Percentiles rank a stretch among this genome's conserved stretches.
Conservation (phyloP, 2,888 invertebrate species). For the Melanargia galathea region DNA sequence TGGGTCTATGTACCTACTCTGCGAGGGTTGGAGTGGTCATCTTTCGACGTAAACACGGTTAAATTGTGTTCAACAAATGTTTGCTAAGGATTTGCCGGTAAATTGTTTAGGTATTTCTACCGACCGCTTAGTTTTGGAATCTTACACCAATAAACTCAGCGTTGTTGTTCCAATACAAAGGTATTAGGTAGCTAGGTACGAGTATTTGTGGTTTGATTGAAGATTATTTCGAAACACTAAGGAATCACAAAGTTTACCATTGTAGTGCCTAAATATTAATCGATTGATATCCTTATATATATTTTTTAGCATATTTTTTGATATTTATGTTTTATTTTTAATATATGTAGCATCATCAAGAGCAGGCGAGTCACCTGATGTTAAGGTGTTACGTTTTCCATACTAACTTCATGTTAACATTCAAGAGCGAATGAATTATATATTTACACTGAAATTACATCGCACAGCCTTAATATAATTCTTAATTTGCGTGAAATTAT, state of each 20-base stretch:
- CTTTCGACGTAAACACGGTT: conserved; percentile 39
- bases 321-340: no score
- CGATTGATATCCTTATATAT: not conserved
- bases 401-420: no score
- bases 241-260: not conserved
- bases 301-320: not conserved
- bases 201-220: conserved; percentile 3
- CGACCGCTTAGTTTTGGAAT: conserved; percentile 13
- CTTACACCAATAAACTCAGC: conserved; percentile 9
- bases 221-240: not conserved
- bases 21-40: conserved; percentile 46
- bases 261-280: not conserved
- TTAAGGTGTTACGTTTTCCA: no score
- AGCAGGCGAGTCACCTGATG: no score
- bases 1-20: conserved; percentile 43
- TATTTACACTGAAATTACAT: no score
- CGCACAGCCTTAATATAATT: no score
- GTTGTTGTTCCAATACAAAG: not conserved
- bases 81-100: conserved; percentile 18
- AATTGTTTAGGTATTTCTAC: conserved; percentile 25
- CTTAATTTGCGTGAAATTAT: no score
- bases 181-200: not conserved
- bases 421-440: no score
- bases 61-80: conserved; percentile 21
- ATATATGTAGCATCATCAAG: no score